Evolutionary conservation across 2,113 vertebrate species (phyloP).

Genomic region (Megaptera novaeangliae): DNA sequence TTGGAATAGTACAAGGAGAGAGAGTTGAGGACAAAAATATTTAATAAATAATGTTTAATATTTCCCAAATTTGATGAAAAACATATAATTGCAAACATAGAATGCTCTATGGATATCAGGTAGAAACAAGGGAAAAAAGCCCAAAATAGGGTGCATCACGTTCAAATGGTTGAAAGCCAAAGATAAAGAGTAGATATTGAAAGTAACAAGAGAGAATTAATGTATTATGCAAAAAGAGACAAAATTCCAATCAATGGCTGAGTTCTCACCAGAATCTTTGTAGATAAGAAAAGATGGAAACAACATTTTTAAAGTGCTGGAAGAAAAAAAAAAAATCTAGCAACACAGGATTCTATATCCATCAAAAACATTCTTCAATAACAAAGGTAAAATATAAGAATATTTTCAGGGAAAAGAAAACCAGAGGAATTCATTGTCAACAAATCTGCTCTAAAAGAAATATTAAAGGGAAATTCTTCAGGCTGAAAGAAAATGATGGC

Average conservation of each 20-base stretch:
- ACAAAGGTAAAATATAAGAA: background rate
- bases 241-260: background rate
- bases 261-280: background rate
- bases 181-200: background rate
- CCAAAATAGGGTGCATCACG: accelerated
- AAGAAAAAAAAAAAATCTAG: background rate
- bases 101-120: background rate
- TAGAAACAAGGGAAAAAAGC: background rate
- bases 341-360: background rate
- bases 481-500: background rate
- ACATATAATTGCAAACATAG: background rate
- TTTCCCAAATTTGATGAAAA: background rate
- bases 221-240: background rate
- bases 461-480: background rate
- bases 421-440: background rate
- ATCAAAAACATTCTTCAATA: background rate
- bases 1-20: background rate
- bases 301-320: background rate
- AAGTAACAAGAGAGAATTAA: background rate
- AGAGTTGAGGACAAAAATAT: background rate
- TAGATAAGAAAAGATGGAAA: background rate
- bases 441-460: background rate
- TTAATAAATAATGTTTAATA: background rate
- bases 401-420: background rate
- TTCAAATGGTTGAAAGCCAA: background rate